Conservation (phyloP, 1,140 invertebrate species). For the Tyrophagus putrescentiae region DNA sequence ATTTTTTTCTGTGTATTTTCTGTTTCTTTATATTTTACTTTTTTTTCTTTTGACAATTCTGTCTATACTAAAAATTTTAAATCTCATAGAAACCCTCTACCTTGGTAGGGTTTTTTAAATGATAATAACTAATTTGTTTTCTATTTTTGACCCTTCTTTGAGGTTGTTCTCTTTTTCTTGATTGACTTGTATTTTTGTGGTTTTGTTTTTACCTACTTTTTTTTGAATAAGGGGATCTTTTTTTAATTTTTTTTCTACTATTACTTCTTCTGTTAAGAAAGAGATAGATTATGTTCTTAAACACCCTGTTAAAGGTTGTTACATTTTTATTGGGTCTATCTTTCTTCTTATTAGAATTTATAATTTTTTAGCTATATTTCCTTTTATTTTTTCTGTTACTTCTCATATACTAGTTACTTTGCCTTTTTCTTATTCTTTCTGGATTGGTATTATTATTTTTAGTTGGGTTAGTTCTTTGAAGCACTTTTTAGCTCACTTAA, state of each 20-base stretch:
- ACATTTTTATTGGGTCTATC: conserved; percentile 27
- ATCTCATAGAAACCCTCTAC: too few relatives aligned
- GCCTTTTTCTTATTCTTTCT: conserved; percentile 41
- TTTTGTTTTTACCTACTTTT: conserved; percentile 18
- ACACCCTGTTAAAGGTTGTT: conserved; percentile 24
- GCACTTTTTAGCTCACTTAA: conserved; percentile 45
- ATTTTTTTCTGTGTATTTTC: conserved; percentile 7
- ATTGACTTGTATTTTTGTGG: conserved; percentile 25
- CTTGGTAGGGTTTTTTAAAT: conserved; percentile 28
- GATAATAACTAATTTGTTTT: conserved; percentile 32
- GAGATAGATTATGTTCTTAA: conserved; percentile 16
- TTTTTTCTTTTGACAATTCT: conserved; percentile 20
- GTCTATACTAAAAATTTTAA: conserved; percentile 15
- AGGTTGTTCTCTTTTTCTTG: conserved; percentile 21
- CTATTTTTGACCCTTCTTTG: conserved; percentile 30
- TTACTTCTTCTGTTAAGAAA: conserved; percentile 21
- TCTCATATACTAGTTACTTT: conserved; percentile 43
- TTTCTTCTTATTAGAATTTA: conserved; percentile 37
- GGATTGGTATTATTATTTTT: conserved; percentile 44
- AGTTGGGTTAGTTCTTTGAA: conserved; percentile 32
- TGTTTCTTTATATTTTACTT: background rate
- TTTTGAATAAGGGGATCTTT: background rate
- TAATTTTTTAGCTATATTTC: conserved; percentile 48
- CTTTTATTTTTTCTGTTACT: conserved; percentile 48
- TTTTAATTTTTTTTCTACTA: conserved; percentile 22